phyloP scores from a whole-genome alignment of 2,113 vertebrate species.

The Grantiella picta region DNA sequence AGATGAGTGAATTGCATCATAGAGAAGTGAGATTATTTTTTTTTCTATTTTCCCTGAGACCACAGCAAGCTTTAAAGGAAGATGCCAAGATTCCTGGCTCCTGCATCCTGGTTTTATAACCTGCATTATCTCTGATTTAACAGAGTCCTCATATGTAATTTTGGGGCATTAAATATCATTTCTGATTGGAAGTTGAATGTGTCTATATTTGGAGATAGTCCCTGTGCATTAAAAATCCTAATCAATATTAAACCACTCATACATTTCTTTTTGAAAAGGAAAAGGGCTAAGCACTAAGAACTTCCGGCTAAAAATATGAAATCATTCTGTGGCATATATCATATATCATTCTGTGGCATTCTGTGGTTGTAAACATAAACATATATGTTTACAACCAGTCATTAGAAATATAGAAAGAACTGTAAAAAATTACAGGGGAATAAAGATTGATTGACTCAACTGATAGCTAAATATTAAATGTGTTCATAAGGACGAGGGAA shows the following conservation, averaged over 20 bases:
- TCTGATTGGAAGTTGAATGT: background rate
- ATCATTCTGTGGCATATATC: background rate
- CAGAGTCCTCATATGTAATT: background rate
- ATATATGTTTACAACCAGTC: background rate
- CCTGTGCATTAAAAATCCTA: background rate
- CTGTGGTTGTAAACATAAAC: too few species aligned
- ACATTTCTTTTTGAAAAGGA: background rate
- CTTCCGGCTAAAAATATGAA: background rate
- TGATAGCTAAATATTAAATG: background rate
- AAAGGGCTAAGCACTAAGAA: background rate
- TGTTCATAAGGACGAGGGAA: background rate
- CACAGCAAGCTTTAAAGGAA: background rate
- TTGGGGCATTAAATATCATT: background rate
- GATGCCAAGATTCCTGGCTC: background rate
- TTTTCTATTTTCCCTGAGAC: background rate
- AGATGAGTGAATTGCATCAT: background rate
- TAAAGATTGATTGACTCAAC: background rate
- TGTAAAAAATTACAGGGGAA: background rate
- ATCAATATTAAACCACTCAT: background rate
- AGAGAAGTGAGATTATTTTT: background rate
- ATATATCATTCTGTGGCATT: background rate
- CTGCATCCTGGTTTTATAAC: background rate
- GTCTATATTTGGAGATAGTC: background rate
- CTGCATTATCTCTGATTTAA: background rate
- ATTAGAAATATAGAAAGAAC: conserved; percentile 1